Percentiles rank a stretch among this genome's conserved stretches.
phyloP scores from a whole-genome alignment of 2,888 invertebrate species.

The Seira ritae region DNA sequence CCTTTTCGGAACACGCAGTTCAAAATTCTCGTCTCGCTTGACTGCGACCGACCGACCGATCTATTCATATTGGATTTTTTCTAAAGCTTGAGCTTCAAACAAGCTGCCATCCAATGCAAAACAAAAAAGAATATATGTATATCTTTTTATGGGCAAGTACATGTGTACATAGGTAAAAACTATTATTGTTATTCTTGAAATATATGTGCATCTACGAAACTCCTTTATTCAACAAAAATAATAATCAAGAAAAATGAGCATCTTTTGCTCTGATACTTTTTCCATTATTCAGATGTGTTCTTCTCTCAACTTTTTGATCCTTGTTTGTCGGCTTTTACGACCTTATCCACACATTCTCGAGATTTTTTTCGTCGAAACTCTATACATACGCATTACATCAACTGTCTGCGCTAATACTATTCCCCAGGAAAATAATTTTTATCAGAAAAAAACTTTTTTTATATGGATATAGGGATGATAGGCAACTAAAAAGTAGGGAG shows the following conservation, averaged over 20 bases:
- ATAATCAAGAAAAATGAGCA: constrained; percentile 43
- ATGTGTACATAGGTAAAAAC: not conserved
- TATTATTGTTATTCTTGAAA: not conserved
- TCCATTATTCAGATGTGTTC: not conserved
- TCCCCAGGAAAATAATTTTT: not conserved
- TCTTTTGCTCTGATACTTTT: constrained; percentile 31
- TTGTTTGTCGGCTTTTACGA: not conserved
- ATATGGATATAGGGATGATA: not conserved
- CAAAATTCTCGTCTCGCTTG: constrained; percentile 35
- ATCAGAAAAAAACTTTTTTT: not conserved
- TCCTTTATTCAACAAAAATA: not conserved
- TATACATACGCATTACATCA: too few species aligned
- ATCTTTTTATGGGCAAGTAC: not conserved
- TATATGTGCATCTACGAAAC: not conserved
- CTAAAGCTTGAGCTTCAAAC: not conserved
- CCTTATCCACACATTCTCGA: not conserved
- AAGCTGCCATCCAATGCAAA: not conserved
- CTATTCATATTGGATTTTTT: constrained; percentile 43
- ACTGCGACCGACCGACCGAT: constrained; percentile 26
- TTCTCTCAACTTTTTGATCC: not conserved
- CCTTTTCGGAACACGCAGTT: not conserved
- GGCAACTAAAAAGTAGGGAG: not conserved
- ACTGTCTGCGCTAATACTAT: too few species aligned
- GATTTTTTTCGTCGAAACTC: too few species aligned
- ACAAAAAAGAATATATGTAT: too few species aligned